Percentiles rank a stretch among this genome's conserved stretches.
These are phyloP conservation scores for Coreoperca whiteheadi DNA, from an alignment of 2,113 vertebrate species.

Conservation along the genomic window DNA sequence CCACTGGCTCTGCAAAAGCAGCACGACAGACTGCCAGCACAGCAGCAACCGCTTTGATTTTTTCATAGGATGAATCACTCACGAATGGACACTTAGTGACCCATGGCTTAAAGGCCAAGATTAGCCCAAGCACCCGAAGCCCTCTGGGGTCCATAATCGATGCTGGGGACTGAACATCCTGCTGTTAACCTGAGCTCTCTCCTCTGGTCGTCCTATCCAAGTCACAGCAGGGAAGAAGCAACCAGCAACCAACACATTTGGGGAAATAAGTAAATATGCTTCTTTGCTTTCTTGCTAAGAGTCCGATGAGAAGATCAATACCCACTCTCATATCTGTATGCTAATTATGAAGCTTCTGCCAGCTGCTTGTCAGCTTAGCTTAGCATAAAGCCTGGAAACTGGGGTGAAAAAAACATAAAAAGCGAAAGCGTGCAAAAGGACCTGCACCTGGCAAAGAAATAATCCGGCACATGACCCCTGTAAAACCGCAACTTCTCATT, in stretches of 20 bases:
- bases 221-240: slow-evolving; percentile 15
- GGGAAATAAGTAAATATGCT: background rate
- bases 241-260: background rate
- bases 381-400: background rate
- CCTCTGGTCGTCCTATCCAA: slow-evolving; percentile 4
- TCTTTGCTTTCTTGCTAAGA: background rate
- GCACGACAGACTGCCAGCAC: slow-evolving; percentile 25
- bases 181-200: slow-evolving; percentile 52
- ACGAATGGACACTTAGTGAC: slow-evolving; percentile 65
- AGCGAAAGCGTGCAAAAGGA: no score
- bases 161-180: slow-evolving; percentile 31
- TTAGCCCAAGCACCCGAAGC: slow-evolving; percentile 47
- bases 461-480: no score
- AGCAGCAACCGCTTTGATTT: slow-evolving; percentile 60
- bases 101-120: slow-evolving; percentile 57
- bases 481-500: no score
- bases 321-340: background rate
- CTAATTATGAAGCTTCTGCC: background rate
- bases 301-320: background rate
- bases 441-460: no score
- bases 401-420: no score
- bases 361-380: background rate
- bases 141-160: slow-evolving; percentile 54
- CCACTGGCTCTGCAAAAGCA: slow-evolving; percentile 35
- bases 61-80: slow-evolving; percentile 63